Conservation (phyloP, 2,113 vertebrate species). For the Chinchilla lanigera region DNA sequence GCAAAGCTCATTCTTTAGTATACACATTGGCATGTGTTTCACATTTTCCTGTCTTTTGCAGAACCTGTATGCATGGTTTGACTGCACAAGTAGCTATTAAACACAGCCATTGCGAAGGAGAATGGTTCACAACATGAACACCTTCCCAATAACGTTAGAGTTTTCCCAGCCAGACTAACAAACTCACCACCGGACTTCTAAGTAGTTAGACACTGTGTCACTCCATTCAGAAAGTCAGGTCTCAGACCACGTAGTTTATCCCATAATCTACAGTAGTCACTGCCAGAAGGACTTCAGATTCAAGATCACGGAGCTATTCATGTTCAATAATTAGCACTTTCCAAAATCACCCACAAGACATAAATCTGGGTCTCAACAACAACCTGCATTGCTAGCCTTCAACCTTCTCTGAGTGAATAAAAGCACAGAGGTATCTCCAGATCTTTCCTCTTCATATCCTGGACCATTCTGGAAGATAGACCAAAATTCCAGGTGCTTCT, state of each 20-base stretch:
- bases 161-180: neutral
- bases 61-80: constrained; percentile 21
- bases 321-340: neutral
- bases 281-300: neutral
- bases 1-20: constrained; percentile 52
- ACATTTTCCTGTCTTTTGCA: constrained; percentile 53
- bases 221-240: neutral
- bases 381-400: neutral
- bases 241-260: neutral
- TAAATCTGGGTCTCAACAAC: neutral
- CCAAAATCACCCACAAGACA: neutral
- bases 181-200: neutral
- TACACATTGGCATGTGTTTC: constrained; percentile 43
- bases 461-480: neutral
- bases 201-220: neutral
- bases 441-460: neutral
- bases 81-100: neutral
- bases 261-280: neutral
- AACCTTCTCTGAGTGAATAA: neutral
- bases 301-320: neutral
- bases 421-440: neutral
- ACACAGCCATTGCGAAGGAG: neutral
- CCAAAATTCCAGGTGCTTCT: neutral
- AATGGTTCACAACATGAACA: neutral
- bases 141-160: neutral